A percentile compares a stretch with the other conserved stretches of the same genome.
Conservation (phyloP, 2,113 vertebrate genomes). For the Nothobranchius furzeri region DNA sequence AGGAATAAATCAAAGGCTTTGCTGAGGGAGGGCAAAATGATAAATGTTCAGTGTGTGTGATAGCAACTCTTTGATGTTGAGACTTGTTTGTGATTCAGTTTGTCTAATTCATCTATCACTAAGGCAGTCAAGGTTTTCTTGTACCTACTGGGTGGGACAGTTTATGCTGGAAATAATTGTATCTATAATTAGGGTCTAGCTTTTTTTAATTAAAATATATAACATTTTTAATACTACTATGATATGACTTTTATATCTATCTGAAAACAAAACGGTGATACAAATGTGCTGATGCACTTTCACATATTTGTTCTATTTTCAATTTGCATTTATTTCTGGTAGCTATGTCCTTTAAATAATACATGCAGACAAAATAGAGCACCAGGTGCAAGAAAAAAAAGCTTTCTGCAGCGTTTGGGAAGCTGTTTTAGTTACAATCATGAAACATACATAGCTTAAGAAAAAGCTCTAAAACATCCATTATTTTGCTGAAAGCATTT, state of each 20-base stretch:
- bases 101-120: not conserved
- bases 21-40: conserved; percentile 40
- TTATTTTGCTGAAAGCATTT: too few relatives aligned
- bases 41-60: conserved; percentile 50
- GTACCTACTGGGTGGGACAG: not conserved
- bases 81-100: not conserved
- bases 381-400: not conserved
- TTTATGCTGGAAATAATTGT: not conserved
- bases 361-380: too few relatives aligned
- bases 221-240: too few relatives aligned
- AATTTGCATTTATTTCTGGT: not conserved
- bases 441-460: too few relatives aligned
- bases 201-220: not conserved
- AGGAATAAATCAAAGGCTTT: conserved; percentile 52
- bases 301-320: not conserved
- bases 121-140: conserved; percentile 17
- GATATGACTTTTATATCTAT: not conserved
- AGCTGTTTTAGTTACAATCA: too few relatives aligned
- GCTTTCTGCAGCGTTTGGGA: too few relatives aligned
- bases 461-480: too few relatives aligned
- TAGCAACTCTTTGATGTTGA: conserved; percentile 50
- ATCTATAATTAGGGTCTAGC: too few relatives aligned
- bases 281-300: not conserved
- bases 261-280: not conserved
- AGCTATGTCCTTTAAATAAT: not conserved